These are phyloP conservation scores for Aurelia coerulea DNA, from an alignment of 30 jellyfish, hydroid and myxozoan species.

Conservation along the genomic window DNA sequence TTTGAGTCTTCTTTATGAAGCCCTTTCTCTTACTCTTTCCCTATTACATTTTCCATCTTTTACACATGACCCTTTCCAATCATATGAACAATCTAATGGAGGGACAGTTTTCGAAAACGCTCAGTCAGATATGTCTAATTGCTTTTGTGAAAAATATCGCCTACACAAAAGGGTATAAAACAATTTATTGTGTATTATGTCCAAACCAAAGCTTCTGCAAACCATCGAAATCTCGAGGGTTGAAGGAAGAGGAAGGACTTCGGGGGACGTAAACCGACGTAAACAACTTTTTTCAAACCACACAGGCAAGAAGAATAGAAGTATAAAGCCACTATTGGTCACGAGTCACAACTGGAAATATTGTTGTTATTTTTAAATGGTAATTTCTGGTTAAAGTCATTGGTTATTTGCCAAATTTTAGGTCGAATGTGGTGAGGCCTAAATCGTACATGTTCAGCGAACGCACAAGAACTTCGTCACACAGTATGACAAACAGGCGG, in stretches of 20 bases:
- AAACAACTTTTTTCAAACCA: constrained; percentile 7
- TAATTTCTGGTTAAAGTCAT: too few relatives aligned
- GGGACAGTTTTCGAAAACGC: background rate
- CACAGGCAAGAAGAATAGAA: constrained; percentile 1
- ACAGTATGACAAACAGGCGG: constrained; percentile 52
- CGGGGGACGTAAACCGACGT: too few relatives aligned
- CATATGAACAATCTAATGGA: background rate
- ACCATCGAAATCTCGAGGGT: too few relatives aligned
- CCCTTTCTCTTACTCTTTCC: too few relatives aligned
- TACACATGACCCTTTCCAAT: background rate
- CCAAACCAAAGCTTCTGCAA: background rate
- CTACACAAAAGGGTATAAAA: constrained; percentile 18
- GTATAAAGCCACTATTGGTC: too few relatives aligned
- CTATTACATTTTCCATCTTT: background rate
- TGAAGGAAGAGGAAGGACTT: too few relatives aligned
- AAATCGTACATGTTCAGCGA: constrained; percentile 26
- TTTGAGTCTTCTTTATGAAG: too few relatives aligned
- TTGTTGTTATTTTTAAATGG: too few relatives aligned
- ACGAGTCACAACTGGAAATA: too few relatives aligned
- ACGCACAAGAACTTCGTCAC: background rate
- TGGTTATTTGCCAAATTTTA: constrained; percentile 20
- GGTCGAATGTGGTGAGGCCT: constrained; percentile 50
- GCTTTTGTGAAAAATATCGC: constrained; percentile 5
- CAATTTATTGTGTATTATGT: constrained; percentile 19
- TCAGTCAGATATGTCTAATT: constrained; percentile 31